Percentiles rank a stretch among this genome's conserved stretches.
These are phyloP conservation scores for Eretmocerus hayati DNA, from an alignment of 2,888 invertebrate genomes.

Conservation along the genomic window DNA sequence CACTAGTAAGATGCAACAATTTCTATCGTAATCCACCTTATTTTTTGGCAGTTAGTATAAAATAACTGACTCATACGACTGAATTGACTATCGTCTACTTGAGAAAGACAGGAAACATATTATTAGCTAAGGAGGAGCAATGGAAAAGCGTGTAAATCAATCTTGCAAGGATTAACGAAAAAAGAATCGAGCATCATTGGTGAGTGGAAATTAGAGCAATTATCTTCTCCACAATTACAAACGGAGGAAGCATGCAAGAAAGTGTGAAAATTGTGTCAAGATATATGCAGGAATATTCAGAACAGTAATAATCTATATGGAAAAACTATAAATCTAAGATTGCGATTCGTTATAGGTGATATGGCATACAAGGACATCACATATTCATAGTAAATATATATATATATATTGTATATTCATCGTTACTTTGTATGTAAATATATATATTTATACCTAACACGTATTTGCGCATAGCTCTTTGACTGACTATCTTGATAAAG, in stretches of 20 bases:
- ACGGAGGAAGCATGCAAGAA: constrained; percentile 4
- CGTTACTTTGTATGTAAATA: constrained; percentile 33
- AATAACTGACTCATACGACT: too few species aligned
- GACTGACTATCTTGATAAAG: constrained; percentile 43
- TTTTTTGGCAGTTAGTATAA: too few species aligned
- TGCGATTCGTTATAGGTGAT: constrained; percentile 25
- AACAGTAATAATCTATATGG: constrained; percentile 5
- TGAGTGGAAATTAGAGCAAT: neutral
- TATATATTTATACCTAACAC: constrained; percentile 36
- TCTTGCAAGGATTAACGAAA: too few species aligned
- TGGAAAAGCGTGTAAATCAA: too few species aligned
- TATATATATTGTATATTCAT: constrained; percentile 31
- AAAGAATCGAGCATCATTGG: too few species aligned
- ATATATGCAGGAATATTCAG: too few species aligned
- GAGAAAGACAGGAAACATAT: neutral
- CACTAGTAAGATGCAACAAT: too few species aligned
- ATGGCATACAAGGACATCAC: constrained; percentile 24
- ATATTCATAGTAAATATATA: constrained; percentile 26
- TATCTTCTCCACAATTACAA: too few species aligned
- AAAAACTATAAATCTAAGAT: constrained; percentile 20
- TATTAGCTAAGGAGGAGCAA: neutral
- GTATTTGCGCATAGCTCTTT: constrained; percentile 42
- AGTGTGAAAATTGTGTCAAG: too few species aligned
- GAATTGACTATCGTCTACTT: too few species aligned
- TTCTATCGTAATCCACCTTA: too few species aligned